phyloP scores from a whole-genome alignment of 1,140 invertebrate species.

The Drosophila kohkoa region DNA sequence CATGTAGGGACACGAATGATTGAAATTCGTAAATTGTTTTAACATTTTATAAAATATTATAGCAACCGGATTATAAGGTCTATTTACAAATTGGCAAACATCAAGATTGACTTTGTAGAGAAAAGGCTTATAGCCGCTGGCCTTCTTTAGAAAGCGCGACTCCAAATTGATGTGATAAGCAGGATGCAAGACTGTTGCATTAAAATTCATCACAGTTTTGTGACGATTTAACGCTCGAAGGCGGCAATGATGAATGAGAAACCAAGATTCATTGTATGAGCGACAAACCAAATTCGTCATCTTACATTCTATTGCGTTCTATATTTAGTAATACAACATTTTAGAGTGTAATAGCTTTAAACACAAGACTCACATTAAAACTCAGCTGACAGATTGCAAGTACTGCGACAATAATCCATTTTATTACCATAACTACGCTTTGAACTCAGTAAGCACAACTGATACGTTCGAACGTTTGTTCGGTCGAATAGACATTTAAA shows the following conservation, averaged over 20 bases:
- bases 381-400: too few species aligned
- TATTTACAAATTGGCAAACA: not conserved
- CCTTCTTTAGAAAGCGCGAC: not conserved
- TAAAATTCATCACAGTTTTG: not conserved
- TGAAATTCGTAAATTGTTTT: not conserved
- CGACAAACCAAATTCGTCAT: not conserved
- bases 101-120: not conserved
- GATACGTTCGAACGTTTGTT: too few species aligned
- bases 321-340: not conserved
- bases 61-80: not conserved
- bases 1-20: constrained; percentile 18
- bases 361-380: too few species aligned
- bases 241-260: constrained; percentile 10
- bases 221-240: constrained; percentile 8
- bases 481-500: too few species aligned
- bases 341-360: too few species aligned
- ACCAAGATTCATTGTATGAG: constrained; percentile 18
- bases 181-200: not conserved
- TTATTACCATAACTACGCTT: too few species aligned
- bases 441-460: too few species aligned
- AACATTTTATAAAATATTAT: constrained; percentile 1
- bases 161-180: not conserved
- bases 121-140: constrained; percentile 1
- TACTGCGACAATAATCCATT: too few species aligned
- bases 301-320: not conserved